These are phyloP conservation scores for Cyprinodon tularosa DNA, from an alignment of 2,113 vertebrate species.

Conservation along the genomic window DNA sequence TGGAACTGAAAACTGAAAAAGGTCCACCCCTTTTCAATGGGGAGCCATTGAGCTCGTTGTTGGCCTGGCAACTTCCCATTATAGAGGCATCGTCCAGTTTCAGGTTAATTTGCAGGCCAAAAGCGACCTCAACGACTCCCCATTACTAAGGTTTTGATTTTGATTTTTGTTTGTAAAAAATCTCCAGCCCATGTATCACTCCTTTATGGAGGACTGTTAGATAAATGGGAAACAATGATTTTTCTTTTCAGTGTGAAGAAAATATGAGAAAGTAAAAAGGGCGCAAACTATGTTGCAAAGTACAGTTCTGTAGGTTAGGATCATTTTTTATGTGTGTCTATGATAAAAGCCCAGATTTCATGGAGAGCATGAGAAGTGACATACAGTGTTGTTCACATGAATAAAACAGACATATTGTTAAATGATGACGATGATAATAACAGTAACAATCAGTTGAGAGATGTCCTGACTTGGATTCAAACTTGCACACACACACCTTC, in stretches of 20 bases:
- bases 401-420: neutral
- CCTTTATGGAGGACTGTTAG: neutral
- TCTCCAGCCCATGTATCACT: neutral
- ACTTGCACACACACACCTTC: conserved; percentile 36
- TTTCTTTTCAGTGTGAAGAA: neutral
- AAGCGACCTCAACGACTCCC: too few relatives aligned
- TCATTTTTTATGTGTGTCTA: neutral
- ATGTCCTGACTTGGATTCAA: conserved; percentile 9
- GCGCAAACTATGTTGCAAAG: neutral
- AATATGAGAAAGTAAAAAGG: neutral
- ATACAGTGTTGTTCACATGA: neutral
- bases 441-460: conserved; percentile 9
- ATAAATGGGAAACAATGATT: neutral
- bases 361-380: neutral
- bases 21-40: too few relatives aligned
- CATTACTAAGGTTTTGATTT: too few relatives aligned
- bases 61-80: too few relatives aligned
- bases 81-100: too few relatives aligned
- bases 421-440: conserved; percentile 20
- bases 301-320: neutral
- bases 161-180: neutral
- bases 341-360: neutral
- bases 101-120: too few relatives aligned
- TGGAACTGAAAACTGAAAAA: too few relatives aligned
- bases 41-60: too few relatives aligned